Percentiles rank a stretch among this genome's conserved stretches.
These are phyloP conservation scores for Penaeus vannamei DNA, from an alignment of 1,140 invertebrate species.

Conservation along the genomic window DNA sequence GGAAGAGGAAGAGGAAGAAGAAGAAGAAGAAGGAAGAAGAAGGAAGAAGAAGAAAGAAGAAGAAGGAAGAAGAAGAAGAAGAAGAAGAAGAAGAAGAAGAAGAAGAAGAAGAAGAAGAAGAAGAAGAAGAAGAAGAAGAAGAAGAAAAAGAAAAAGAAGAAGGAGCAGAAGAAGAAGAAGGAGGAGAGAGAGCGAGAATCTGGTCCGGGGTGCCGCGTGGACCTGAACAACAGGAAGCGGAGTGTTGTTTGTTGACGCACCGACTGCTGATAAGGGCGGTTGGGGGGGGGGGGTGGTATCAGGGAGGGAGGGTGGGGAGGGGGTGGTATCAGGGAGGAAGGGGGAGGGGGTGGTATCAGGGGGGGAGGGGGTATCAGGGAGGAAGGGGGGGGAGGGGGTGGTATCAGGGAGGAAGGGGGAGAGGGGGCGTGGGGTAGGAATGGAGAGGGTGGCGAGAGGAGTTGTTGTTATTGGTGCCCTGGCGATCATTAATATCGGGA, in stretches of 20 bases:
- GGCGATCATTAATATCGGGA: too few species aligned
- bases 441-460: neutral
- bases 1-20: neutral
- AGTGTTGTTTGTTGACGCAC: too few species aligned
- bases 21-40: neutral
- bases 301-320: neutral
- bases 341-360: neutral
- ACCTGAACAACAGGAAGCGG: neutral
- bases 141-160: neutral
- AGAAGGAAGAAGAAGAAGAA: neutral
- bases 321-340: neutral
- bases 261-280: neutral
- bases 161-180: neutral
- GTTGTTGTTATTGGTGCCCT: too few species aligned
- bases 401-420: neutral
- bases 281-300: neutral
- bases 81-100: neutral
- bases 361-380: neutral
- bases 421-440: neutral
- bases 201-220: neutral
- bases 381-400: neutral
- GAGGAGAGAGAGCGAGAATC: neutral
- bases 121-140: conserved; percentile 30
- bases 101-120: neutral
- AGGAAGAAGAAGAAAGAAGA: neutral